Conservation (phyloP, 2,888 invertebrate species). For the Spodoptera exigua region DNA sequence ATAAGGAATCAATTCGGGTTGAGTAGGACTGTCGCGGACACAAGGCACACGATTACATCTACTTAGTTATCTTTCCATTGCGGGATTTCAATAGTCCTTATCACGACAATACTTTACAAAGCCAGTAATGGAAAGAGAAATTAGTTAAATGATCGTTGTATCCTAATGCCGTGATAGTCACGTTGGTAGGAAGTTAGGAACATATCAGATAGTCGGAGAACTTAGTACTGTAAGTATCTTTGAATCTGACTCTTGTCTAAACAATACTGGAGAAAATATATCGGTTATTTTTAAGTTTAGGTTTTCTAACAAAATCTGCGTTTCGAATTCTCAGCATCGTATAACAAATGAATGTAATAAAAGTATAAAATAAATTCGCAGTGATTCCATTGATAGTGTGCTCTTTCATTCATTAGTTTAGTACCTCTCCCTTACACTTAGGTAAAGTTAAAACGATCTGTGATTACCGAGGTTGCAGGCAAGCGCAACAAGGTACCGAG, state of each 20-base stretch:
- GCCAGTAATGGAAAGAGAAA: slow-evolving; percentile 24
- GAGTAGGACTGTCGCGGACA: slow-evolving; percentile 51
- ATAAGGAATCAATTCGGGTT: slow-evolving; percentile 86
- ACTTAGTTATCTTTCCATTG: slow-evolving; percentile 23
- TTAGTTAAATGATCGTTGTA: background rate
- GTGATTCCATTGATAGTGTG: slow-evolving; percentile 86
- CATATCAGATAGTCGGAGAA: slow-evolving; percentile 84
- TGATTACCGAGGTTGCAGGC: no score
- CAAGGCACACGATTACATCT: background rate
- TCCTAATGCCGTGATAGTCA: slow-evolving; percentile 40
- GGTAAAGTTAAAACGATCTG: background rate
- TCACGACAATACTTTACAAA: slow-evolving; percentile 8
- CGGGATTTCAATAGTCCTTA: slow-evolving; percentile 10
- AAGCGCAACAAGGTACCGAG: no score
- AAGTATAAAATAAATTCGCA: slow-evolving; percentile 89
- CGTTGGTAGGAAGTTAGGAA: slow-evolving; percentile 74
- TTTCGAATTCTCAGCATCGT: slow-evolving; percentile 80
- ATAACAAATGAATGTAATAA: slow-evolving; percentile 87
- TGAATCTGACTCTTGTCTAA: slow-evolving; percentile 78
- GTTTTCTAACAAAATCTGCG: slow-evolving; percentile 75
- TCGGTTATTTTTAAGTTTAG: slow-evolving; percentile 75
- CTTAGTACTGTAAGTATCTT: slow-evolving; percentile 89
- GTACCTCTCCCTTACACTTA: slow-evolving; percentile 31
- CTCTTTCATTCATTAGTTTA: slow-evolving; percentile 73
- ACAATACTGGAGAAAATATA: slow-evolving; percentile 59